Evolutionary conservation across 2,888 invertebrate species (phyloP).

Genomic region (Drosophila testacea): DNA sequence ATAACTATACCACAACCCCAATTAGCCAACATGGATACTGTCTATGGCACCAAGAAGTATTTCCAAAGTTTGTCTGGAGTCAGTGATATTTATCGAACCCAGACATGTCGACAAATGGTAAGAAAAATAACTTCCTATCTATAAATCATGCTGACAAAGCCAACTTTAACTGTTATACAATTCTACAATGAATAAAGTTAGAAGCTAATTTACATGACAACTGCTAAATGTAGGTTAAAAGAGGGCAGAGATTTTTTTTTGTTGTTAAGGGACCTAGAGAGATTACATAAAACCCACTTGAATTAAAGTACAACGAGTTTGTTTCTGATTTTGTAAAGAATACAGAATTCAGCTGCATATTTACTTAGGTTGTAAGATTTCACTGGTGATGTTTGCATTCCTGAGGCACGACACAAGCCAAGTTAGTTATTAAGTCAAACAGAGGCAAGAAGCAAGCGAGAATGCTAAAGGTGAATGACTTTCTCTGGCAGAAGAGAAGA

Average conservation of each 20-base stretch:
- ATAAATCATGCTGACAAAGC: slow-evolving; percentile 37
- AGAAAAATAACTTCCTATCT: slow-evolving; percentile 32
- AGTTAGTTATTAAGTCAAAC: slow-evolving; percentile 57
- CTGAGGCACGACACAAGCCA: slow-evolving; percentile 38
- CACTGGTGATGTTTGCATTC: slow-evolving; percentile 64
- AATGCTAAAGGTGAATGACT: slow-evolving; percentile 72
- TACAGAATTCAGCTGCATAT: slow-evolving; percentile 24
- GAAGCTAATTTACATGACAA: slow-evolving; percentile 51
- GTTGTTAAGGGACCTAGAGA: not conserved
- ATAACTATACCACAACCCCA: not conserved
- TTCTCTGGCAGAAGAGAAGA: slow-evolving; percentile 50
- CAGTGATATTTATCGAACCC: slow-evolving; percentile 84
- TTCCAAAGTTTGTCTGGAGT: slow-evolving; percentile 85
- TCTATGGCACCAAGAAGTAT: slow-evolving; percentile 85
- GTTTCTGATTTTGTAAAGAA: slow-evolving; percentile 11
- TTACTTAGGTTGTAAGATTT: slow-evolving; percentile 38
- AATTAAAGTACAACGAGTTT: slow-evolving; percentile 4
- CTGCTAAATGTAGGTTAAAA: slow-evolving; percentile 42
- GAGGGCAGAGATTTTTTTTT: not conserved
- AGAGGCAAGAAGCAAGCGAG: slow-evolving; percentile 31
- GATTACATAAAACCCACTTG: slow-evolving; percentile 42
- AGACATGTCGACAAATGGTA: slow-evolving; percentile 84
- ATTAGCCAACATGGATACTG: slow-evolving; percentile 83
- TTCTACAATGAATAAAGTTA: slow-evolving; percentile 21
- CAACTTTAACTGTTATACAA: slow-evolving; percentile 34